Base-by-base conservation (phyloP, 2,797 vertebrate species). In the Hipposideros larvatus region DNA sequence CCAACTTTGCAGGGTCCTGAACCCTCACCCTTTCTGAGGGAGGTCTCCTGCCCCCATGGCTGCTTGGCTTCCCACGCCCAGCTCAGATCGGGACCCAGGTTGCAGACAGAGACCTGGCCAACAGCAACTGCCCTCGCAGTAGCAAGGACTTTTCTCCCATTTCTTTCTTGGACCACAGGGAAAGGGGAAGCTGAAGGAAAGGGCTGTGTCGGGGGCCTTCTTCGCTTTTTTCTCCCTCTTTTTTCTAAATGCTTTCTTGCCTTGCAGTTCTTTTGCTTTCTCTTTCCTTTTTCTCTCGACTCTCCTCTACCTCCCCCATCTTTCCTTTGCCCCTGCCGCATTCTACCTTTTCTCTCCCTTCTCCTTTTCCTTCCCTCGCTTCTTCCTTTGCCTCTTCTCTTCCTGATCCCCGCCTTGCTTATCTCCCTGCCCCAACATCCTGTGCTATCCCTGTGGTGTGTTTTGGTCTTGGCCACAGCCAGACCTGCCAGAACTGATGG, bases 401-500 rank as follows among this genome's bases (percentile, higher is more conserved):
- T 92, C 65, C 82, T 59, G 57, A 96, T 75, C 91, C 91, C 93
- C 3, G 2, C 87, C 97, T 90, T 92, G 93, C 92, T 95, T 91
- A 46, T 87, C 94, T 97, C 97, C 95, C 93, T 97, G 93, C 95
- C 97, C 97, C 96, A 78, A 97, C 89, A 96, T 93, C 97, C 94
- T 95, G 96, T 95, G 93, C 97, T 96, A 96, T 94, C 96, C 96
- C 96, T 94, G 85, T 96, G 97, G 95, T 97, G 96, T 97, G 73
- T 96, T 94, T 90, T 96, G 97, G 96, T 98, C 96, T 97, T 94
- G 97, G 97, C 97, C 95, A 94, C n/a, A 94, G 97, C 97, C 96
- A 98, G 97, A 96, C 98, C 90, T 90, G 96, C 87, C 98, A 97
- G 97, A 95, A 96, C 93, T 91, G 97, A 96, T 97, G 98, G 97